Evolutionary conservation across 2,888 invertebrate genomes (phyloP).

Genomic region (Teleogryllus oceanicus): DNA sequence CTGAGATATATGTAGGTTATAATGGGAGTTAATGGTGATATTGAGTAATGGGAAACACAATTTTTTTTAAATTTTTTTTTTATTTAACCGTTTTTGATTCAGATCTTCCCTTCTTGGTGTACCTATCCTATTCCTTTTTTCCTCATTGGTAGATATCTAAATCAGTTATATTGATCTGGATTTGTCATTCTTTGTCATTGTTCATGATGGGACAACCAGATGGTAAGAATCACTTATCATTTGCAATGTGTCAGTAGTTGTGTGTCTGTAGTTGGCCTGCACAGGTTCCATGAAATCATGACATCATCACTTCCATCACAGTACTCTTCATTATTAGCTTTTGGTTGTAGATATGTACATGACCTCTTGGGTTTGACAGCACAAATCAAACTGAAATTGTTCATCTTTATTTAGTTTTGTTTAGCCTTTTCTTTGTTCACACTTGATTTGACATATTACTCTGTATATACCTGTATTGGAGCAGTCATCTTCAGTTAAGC

Average conservation of each 20-base stretch:
- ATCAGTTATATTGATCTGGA: conserved; percentile 21
- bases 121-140: background rate
- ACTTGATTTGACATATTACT: conserved; percentile 12
- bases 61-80: no score
- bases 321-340: conserved; percentile 25
- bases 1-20: no score
- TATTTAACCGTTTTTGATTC: background rate
- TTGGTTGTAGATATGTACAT: conserved; percentile 24
- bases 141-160: background rate
- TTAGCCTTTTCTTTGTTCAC: background rate
- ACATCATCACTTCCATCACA: background rate
- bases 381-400: conserved; percentile 18
- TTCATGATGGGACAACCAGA: conserved; percentile 42
- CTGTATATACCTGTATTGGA: background rate
- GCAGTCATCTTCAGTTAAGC: background rate
- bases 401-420: conserved; percentile 12
- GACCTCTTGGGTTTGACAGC: conserved; percentile 20
- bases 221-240: conserved; percentile 53
- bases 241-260: conserved; percentile 39
- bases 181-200: conserved; percentile 43
- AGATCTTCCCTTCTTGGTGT: conserved; percentile 20
- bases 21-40: no score
- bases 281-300: conserved; percentile 32
- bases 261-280: conserved; percentile 36
- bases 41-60: no score